Evolutionary conservation across 2,113 vertebrate genomes (phyloP), one percentile per base, ranked within the genome.

Genomic region (Hypocryptadius cinnamomeus): DNA sequence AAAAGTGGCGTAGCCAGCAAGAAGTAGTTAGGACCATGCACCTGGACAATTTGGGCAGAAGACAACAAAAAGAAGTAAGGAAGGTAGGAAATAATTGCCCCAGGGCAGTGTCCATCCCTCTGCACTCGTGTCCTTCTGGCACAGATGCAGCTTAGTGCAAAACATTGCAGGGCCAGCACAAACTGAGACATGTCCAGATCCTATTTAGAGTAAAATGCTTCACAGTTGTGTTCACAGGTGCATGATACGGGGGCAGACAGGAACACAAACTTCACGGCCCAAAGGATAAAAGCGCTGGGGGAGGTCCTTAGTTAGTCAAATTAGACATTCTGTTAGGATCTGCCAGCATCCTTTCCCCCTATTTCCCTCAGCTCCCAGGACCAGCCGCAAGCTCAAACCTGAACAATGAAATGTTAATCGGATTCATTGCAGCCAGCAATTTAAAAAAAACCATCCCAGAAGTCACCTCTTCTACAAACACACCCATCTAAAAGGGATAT

Each of bases 381-480:
- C 79, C 79, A 57, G 68, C 57, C 35, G 21, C 22, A 6, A 63
- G 56, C 68, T 90, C 72, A 72, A 79, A 78, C 1, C 11, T 4
- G 54, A 94, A 89, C 87, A 97, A 95, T 93, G 82, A 95, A 91
- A 92, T 57, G 72, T 87, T 93, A 95, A 97, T 95, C 69, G 68
- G 79, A 94, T 91, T 83, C 91, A 93, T 1, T 81, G 71, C 79
- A 91, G 79, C 28, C 89, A 93, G 78, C 72, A 60, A 84, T 73
- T 88, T 12, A 12, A 89, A 86, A 94, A 51, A 42, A 15, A 1
- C 0, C 31, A 56, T 95, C 95, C 94, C 83, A 95, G 87, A 95
- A 94, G 76, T 92, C 96, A 94, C 87, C 79, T 92, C 93, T 94
- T 93, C 87, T 93, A 88, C 87, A 96, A 97, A 95, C 87, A 97